Conservation (phyloP, 2,113 vertebrate species). For the Podiceps cristatus region DNA sequence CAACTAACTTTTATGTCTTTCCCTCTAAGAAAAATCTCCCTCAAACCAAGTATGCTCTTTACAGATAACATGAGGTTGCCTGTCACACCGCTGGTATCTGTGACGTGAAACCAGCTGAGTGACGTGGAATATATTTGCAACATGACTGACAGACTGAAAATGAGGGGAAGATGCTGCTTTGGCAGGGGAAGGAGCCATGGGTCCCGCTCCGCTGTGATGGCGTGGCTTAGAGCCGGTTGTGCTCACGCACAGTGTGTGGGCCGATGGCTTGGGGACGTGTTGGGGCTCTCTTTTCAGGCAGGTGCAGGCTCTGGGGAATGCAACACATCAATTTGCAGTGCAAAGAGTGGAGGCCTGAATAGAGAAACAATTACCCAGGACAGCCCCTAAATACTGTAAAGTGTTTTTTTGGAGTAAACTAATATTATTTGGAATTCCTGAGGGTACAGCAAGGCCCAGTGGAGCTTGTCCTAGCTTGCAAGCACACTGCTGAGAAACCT, state of each 20-base stretch:
- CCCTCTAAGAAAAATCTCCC: not conserved
- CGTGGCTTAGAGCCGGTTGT: not conserved
- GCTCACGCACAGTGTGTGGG: not conserved
- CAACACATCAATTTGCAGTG: not conserved
- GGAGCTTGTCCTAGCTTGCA: constrained; percentile 3
- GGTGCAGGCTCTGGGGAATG: not conserved
- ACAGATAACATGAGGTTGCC: not conserved
- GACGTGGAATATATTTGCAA: not conserved
- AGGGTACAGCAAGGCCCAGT: not conserved
- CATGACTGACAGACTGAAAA: not conserved
- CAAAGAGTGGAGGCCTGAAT: not conserved
- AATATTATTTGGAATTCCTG: not conserved
- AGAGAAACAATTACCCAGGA: not conserved
- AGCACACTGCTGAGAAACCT: not conserved
- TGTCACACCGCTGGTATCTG: not conserved
- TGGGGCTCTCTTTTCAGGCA: not conserved
- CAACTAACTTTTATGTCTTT: not conserved
- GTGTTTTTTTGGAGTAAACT: not conserved
- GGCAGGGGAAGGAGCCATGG: fast-evolving
- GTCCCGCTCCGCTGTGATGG: fast-evolving
- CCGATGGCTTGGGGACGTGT: fast-evolving
- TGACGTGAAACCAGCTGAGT: not conserved
- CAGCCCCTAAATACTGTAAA: not conserved
- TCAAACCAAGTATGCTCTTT: not conserved
- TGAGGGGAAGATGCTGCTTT: not conserved